A percentile compares a stretch with the other conserved stretches of the same genome.
Evolutionary conservation across 2,113 vertebrate genomes (phyloP).

Genomic region (Hyperopisus bebe): DNA sequence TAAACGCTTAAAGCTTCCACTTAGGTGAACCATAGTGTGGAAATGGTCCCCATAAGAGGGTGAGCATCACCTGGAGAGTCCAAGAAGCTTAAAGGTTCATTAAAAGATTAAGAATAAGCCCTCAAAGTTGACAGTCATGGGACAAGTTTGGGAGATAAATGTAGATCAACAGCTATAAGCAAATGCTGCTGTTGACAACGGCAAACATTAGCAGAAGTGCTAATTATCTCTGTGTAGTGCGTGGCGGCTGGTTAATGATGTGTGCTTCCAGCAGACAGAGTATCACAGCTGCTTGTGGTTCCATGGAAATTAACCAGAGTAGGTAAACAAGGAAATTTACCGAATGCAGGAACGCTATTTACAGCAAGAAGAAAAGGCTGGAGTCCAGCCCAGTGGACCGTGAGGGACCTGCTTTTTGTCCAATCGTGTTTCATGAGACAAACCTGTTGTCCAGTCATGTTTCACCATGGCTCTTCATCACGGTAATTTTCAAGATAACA

Average conservation of each 20-base stretch:
- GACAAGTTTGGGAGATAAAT: neutral
- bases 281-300: slow-evolving; percentile 2
- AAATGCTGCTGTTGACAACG: neutral
- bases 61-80: neutral
- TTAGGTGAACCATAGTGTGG: neutral
- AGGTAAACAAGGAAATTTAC: neutral
- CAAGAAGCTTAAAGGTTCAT: slow-evolving; percentile 2
- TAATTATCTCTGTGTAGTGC: neutral
- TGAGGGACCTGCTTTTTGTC: neutral
- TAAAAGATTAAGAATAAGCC: slow-evolving; percentile 3
- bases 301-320: neutral
- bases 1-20: neutral
- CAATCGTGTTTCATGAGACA: neutral
- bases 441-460: neutral
- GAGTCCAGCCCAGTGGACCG: neutral
- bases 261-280: slow-evolving; percentile 3
- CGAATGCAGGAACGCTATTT: neutral
- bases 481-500: neutral
- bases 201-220: slow-evolving; percentile 12
- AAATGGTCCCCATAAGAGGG: neutral
- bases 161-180: neutral
- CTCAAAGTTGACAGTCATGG: neutral
- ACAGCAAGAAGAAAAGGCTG: neutral
- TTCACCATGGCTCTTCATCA: neutral
- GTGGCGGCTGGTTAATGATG: slow-evolving; percentile 6